A percentile compares a stretch with the other conserved stretches of the same genome.
These are phyloP conservation scores for Pteria penguin DNA, from an alignment of 2,888 invertebrate species.

Conservation along the genomic window DNA sequence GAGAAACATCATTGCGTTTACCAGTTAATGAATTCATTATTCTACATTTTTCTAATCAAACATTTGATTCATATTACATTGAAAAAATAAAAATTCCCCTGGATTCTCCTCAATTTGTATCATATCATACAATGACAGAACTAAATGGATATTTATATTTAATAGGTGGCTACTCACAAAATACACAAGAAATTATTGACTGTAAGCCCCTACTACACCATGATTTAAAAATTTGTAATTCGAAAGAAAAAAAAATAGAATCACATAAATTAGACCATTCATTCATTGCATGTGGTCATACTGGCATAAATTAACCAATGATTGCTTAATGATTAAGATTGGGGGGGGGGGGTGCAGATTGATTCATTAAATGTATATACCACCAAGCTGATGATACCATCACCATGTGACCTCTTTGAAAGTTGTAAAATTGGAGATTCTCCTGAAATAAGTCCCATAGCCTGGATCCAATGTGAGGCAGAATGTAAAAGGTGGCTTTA, in stretches of 20 bases:
- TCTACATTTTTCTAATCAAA: not conserved
- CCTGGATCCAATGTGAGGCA: slow-evolving; percentile 16
- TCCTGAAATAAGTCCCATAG: slow-evolving; percentile 12
- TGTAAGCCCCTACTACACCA: not conserved
- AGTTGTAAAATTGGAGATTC: slow-evolving; percentile 27
- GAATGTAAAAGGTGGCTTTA: slow-evolving; percentile 15
- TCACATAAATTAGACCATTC: not conserved
- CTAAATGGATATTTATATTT: not conserved
- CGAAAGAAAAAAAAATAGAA: not conserved
- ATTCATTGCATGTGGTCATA: not conserved
- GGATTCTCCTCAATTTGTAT: not conserved
- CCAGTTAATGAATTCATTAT: not conserved
- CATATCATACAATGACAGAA: not conserved
- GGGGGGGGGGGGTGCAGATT: slow-evolving; percentile 13
- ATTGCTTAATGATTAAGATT: too few species aligned
- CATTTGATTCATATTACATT: not conserved
- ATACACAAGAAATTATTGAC: not conserved
- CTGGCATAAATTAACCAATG: not conserved
- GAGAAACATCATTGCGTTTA: not conserved
- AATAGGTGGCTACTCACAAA: not conserved
- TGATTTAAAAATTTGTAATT: not conserved
- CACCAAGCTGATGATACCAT: slow-evolving; percentile 19
- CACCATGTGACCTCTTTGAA: slow-evolving; percentile 12
- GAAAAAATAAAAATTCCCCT: not conserved
- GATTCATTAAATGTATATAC: slow-evolving; percentile 14